These are phyloP conservation scores for Sorex araneus DNA, from an alignment of 2,113 vertebrate species.

Conservation along the genomic window DNA sequence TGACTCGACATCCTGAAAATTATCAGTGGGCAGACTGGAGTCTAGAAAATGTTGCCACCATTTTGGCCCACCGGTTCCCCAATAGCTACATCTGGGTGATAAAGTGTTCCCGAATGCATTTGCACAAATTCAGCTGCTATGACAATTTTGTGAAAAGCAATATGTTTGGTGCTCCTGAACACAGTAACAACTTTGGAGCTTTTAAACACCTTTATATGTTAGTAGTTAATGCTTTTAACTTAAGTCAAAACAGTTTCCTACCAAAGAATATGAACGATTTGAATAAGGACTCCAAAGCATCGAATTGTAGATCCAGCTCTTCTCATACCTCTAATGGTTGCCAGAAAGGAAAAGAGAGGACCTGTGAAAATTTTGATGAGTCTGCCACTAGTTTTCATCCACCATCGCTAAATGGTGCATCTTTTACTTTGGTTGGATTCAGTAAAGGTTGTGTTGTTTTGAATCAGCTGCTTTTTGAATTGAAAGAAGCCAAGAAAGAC, in stretches of 20 bases:
- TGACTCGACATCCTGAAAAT: slow-evolving; percentile 94
- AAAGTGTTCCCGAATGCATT: slow-evolving; percentile 95
- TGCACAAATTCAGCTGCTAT: slow-evolving; percentile 99
- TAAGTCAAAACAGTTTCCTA: slow-evolving; percentile 88
- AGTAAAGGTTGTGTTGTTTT: slow-evolving; percentile 99
- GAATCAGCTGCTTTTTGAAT: slow-evolving; percentile 96
- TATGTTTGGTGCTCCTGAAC: slow-evolving; percentile 97
- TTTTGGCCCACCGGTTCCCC: slow-evolving; percentile 93
- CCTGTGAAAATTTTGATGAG: slow-evolving; percentile 82
- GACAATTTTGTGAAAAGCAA: slow-evolving; percentile 97
- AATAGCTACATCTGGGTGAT: slow-evolving; percentile 95
- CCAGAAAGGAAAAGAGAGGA: slow-evolving; percentile 85
- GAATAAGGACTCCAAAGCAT: slow-evolving; percentile 84
- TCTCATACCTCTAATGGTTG: slow-evolving; percentile 87
- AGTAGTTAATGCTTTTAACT: slow-evolving; percentile 93
- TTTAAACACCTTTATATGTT: slow-evolving; percentile 94
- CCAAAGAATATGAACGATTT: slow-evolving; percentile 83
- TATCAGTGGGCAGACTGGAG: slow-evolving; percentile 96
- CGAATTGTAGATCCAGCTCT: slow-evolving; percentile 84
- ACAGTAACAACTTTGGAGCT: slow-evolving; percentile 91
- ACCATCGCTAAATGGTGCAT: slow-evolving; percentile 86
- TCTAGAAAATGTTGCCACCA: slow-evolving; percentile 93
- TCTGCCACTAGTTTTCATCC: slow-evolving; percentile 78
- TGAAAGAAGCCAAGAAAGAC: slow-evolving; percentile 92
- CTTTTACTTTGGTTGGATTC: slow-evolving; percentile 95